Conservation (phyloP, 2,888 invertebrate species). For the Meteorus colon region DNA sequence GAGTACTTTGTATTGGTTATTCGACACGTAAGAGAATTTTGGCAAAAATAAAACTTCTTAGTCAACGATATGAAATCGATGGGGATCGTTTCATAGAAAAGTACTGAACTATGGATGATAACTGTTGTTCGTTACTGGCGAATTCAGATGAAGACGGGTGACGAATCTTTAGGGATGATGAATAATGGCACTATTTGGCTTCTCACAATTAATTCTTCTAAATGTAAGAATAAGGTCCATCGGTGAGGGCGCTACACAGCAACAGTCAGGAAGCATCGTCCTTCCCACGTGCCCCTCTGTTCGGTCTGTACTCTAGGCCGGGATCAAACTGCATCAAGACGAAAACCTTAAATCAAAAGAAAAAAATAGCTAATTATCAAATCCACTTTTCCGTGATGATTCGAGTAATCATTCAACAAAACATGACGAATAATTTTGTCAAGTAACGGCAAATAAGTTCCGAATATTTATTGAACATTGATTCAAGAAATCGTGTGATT, state of each 20-base stretch:
- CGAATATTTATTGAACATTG: no score
- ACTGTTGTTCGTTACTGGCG: not conserved
- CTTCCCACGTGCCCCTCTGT: conserved; percentile 85
- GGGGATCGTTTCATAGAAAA: not conserved
- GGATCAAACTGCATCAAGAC: conserved; percentile 99
- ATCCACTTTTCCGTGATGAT: conserved; percentile 2
- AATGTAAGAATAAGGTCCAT: conserved; percentile 96
- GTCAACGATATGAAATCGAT: not conserved
- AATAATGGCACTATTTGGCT: conserved; percentile 61
- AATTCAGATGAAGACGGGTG: conserved; percentile 50
- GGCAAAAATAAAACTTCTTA: not conserved
- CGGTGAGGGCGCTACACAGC: conserved; percentile 99
- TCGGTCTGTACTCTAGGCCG: conserved; percentile 95
- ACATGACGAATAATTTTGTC: no score
- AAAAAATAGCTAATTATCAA: conserved; percentile 29
- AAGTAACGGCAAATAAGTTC: no score
- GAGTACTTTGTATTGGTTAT: not conserved
- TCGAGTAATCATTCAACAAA: not conserved
- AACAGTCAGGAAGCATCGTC: conserved; percentile 99
- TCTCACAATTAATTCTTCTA: conserved; percentile 73
- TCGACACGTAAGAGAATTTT: not conserved
- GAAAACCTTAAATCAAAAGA: conserved; percentile 83
- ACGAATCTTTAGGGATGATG: conserved; percentile 56
- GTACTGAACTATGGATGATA: not conserved
- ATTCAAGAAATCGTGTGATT: no score